These are phyloP conservation scores for Drosophila lacicola DNA, from an alignment of 2,888 invertebrate genomes.

Conservation along the genomic window DNA sequence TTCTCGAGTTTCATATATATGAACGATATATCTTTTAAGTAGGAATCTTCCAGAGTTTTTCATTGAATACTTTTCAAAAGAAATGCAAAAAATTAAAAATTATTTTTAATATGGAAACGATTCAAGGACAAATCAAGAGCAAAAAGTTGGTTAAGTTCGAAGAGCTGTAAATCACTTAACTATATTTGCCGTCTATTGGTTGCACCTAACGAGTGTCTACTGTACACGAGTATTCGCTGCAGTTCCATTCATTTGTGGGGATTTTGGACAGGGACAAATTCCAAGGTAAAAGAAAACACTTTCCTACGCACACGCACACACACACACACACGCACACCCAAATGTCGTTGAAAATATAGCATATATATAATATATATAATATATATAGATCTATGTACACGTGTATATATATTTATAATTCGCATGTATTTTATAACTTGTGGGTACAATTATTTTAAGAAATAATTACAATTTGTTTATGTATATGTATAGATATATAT, in stretches of 20 bases:
- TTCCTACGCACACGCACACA: conserved; percentile 1
- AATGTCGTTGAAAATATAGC: conserved; percentile 6
- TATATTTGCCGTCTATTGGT: background rate
- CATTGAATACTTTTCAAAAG: no score
- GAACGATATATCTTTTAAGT: no score
- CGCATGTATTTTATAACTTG: conserved; percentile 63
- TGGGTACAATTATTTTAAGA: conserved; percentile 72
- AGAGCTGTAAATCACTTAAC: background rate
- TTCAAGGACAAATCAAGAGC: conserved; percentile 23
- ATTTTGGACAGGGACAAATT: conserved; percentile 29
- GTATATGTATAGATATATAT: conserved; percentile 34
- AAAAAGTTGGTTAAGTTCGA: background rate
- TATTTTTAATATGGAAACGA: background rate
- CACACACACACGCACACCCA: conserved; percentile 12
- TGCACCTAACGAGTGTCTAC: conserved; percentile 4
- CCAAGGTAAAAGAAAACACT: conserved; percentile 35
- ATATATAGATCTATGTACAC: conserved; percentile 15
- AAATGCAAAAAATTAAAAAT: background rate
- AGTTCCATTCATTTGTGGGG: conserved; percentile 4
- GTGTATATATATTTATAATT: conserved; percentile 32
- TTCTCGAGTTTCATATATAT: no score
- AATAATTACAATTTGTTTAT: conserved; percentile 72
- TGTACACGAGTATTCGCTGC: conserved; percentile 1
- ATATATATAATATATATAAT: conserved; percentile 3
- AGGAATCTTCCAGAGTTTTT: no score